phyloP scores from a whole-genome alignment of 2,113 vertebrate genomes.

The Philantomba maxwellii region DNA sequence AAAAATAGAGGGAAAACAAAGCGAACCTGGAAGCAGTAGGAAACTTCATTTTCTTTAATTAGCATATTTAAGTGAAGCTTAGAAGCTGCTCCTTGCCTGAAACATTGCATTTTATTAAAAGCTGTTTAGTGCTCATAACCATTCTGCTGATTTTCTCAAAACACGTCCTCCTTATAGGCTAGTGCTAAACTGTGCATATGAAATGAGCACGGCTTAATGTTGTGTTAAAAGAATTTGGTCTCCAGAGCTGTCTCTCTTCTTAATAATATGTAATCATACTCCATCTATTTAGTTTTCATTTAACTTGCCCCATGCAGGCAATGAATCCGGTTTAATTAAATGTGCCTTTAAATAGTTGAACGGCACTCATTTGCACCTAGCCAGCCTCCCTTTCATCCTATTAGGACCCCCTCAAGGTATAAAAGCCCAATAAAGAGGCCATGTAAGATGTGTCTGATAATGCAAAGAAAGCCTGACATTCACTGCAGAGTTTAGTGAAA shows the following conservation, averaged over 20 bases:
- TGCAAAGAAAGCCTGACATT: slow-evolving; percentile 74
- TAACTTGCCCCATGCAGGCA: slow-evolving; percentile 75
- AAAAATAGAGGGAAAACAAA: slow-evolving; percentile 68
- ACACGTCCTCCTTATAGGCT: slow-evolving; percentile 72
- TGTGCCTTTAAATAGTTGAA: slow-evolving; percentile 75
- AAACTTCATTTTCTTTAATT: slow-evolving; percentile 70
- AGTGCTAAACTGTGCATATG: slow-evolving; percentile 79
- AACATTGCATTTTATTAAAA: slow-evolving; percentile 75
- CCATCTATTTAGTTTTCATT: slow-evolving; percentile 80
- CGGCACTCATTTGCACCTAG: slow-evolving; percentile 70
- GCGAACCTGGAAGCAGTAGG: slow-evolving; percentile 50
- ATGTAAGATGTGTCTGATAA: slow-evolving; percentile 70
- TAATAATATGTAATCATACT: slow-evolving; percentile 81
- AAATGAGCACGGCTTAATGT: slow-evolving; percentile 80
- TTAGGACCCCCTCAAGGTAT: slow-evolving; percentile 70
- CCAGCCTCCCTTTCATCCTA: slow-evolving; percentile 62
- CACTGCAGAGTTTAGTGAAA: slow-evolving; percentile 74
- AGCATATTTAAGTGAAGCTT: slow-evolving; percentile 72
- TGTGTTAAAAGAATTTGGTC: slow-evolving; percentile 80
- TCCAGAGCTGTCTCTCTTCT: slow-evolving; percentile 75
- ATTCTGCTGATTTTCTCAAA: slow-evolving; percentile 80
- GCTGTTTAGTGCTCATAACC: slow-evolving; percentile 76
- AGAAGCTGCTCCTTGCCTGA: slow-evolving; percentile 67
- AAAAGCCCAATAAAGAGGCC: slow-evolving; percentile 74
- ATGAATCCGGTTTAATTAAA: slow-evolving; percentile 82